phyloP scores from a whole-genome alignment of 2,888 invertebrate genomes.

The Anthrax anthrax region DNA sequence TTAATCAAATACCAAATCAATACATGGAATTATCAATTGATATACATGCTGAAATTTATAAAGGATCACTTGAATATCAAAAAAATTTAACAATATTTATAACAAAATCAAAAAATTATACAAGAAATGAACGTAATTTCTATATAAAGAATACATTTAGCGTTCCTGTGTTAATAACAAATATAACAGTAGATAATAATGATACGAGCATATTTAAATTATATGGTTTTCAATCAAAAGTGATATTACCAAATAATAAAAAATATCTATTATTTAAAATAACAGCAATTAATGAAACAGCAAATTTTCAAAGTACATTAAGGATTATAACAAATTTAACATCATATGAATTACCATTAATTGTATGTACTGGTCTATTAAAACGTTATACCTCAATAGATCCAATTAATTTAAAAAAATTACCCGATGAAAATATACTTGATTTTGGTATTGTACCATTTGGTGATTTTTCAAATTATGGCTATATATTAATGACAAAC shows the following conservation, averaged over 20 bases:
- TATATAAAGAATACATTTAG: constrained; percentile 58
- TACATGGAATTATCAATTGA: constrained; percentile 14
- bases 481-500: constrained; percentile 27
- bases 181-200: constrained; percentile 49
- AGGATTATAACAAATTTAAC: constrained; percentile 38
- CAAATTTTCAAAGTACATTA: constrained; percentile 21
- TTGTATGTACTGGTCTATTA: constrained; percentile 36
- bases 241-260: constrained; percentile 10
- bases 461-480: constrained; percentile 26
- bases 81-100: constrained; percentile 25
- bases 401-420: constrained; percentile 14
- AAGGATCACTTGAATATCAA: constrained; percentile 23
- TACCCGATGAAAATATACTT: constrained; percentile 21
- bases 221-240: constrained; percentile 18
- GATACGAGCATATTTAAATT: constrained; percentile 47
- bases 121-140: constrained; percentile 38
- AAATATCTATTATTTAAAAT: constrained; percentile 16
- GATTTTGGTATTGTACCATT: constrained; percentile 30
- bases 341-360: constrained; percentile 35
- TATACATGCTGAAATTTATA: constrained; percentile 29
- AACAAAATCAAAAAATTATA: constrained; percentile 20
- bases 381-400: constrained; percentile 24
- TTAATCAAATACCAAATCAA: constrained; percentile 9
- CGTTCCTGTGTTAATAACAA: constrained; percentile 55
- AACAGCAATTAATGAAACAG: constrained; percentile 21